A percentile compares a stretch with the other conserved stretches of the same genome.
These are phyloP conservation scores for Rhingia rostrata DNA, from an alignment of 2,888 invertebrate genomes.

Conservation along the genomic window DNA sequence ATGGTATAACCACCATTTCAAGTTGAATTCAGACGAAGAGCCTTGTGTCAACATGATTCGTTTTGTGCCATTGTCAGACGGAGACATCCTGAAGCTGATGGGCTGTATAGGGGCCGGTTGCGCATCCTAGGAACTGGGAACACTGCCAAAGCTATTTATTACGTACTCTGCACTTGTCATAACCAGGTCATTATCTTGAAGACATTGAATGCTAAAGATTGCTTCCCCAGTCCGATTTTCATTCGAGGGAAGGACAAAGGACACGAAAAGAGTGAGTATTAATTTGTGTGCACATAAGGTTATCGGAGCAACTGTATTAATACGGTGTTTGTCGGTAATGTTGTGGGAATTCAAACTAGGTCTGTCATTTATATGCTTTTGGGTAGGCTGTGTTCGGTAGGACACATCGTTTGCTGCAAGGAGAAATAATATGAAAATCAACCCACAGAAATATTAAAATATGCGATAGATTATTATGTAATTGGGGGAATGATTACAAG, in stretches of 20 bases:
- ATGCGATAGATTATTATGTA: too few relatives aligned
- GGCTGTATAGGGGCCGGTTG: conserved; percentile 19
- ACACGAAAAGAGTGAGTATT: conserved; percentile 44
- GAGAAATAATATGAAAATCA: too few relatives aligned
- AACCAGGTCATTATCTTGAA: conserved; percentile 67
- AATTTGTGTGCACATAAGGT: conserved; percentile 32
- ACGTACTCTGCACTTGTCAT: conserved; percentile 64
- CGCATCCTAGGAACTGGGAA: conserved; percentile 32
- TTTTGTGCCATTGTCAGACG: conserved; percentile 19
- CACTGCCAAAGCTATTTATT: conserved; percentile 69
- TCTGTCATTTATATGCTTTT: background rate
- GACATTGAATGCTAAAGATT: conserved; percentile 58
- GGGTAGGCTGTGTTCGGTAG: too few relatives aligned
- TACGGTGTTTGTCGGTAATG: conserved; percentile 5
- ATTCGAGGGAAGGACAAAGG: background rate
- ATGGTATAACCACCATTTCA: conserved; percentile 21
- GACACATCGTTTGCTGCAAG: too few relatives aligned
- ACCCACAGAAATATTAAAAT: too few relatives aligned
- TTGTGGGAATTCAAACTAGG: background rate
- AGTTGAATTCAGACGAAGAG: conserved; percentile 21
- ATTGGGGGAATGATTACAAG: too few relatives aligned
- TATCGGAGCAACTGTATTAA: conserved; percentile 13
- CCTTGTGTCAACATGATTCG: conserved; percentile 59
- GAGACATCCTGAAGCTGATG: conserved; percentile 16
- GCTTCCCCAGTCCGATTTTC: conserved; percentile 35